Evolutionary conservation across 2,888 invertebrate genomes (phyloP).

Genomic region (Leucozona laternaria): DNA sequence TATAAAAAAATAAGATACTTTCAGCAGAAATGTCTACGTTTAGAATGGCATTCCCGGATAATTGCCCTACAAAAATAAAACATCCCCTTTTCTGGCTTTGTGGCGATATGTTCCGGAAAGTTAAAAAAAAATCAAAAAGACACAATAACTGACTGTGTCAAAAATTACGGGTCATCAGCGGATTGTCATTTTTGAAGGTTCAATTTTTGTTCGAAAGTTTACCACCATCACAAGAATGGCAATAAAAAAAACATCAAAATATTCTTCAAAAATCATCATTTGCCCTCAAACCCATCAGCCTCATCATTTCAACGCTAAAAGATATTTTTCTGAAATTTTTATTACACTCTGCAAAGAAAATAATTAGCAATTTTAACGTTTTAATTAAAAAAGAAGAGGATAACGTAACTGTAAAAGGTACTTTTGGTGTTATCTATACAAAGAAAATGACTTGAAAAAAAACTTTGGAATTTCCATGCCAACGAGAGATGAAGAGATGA

Average conservation of each 20-base stretch:
- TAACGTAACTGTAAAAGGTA: slow-evolving; percentile 76
- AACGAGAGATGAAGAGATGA: slow-evolving; percentile 41
- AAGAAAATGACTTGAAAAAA: slow-evolving; percentile 57
- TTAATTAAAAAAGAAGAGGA: slow-evolving; percentile 79
- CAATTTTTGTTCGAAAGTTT: slow-evolving; percentile 44
- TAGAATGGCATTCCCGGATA: slow-evolving; percentile 65
- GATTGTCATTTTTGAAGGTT: slow-evolving; percentile 70
- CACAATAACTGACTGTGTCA: slow-evolving; percentile 65
- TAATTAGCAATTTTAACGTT: slow-evolving; percentile 80
- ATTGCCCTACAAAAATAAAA: slow-evolving; percentile 51
- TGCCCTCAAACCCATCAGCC: slow-evolving; percentile 7
- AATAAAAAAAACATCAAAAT: slow-evolving; percentile 53
- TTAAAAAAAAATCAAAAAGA: slow-evolving; percentile 15
- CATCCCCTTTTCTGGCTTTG: slow-evolving; percentile 28
- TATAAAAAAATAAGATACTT: slow-evolving; percentile 56
- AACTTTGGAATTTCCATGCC: slow-evolving; percentile 69
- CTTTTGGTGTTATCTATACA: slow-evolving; percentile 66
- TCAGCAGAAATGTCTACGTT: slow-evolving; percentile 52
- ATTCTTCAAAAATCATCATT: slow-evolving; percentile 64
- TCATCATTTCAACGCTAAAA: background rate
- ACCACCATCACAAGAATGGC: slow-evolving; percentile 44
- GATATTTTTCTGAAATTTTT: slow-evolving; percentile 61
- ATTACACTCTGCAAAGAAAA: slow-evolving; percentile 77
- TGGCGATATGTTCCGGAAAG: background rate
- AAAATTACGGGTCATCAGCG: slow-evolving; percentile 74